A percentile compares a stretch with the other conserved stretches of the same genome.
Evolutionary conservation across 2,113 vertebrate genomes (phyloP).

Genomic region (Hyperopisus bebe): DNA sequence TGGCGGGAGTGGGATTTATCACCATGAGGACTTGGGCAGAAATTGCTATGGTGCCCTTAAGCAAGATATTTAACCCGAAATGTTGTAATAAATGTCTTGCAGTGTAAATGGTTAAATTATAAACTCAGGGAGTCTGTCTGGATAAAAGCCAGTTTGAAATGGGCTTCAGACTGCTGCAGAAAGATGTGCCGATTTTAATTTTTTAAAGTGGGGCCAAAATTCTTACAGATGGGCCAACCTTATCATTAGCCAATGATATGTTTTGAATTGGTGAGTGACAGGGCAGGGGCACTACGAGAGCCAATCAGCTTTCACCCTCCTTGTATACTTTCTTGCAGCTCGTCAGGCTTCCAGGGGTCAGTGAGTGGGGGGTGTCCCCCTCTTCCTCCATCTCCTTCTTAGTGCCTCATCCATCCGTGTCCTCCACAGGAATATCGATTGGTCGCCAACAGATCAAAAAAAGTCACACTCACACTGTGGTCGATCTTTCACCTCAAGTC

Average conservation of each 20-base stretch:
- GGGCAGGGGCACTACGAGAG: not conserved
- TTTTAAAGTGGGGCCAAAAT: not conserved
- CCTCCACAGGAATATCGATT: slow-evolving; percentile 39
- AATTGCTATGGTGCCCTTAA: not conserved
- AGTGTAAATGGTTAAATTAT: slow-evolving; percentile 4
- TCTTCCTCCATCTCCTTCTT: not conserved
- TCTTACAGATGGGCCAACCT: not conserved
- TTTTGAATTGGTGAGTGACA: not conserved
- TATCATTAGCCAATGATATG: not conserved
- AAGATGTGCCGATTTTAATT: too few relatives aligned
- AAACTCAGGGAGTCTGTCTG: not conserved
- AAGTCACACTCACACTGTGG: slow-evolving; percentile 36
- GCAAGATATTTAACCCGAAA: not conserved
- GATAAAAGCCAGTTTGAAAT: slow-evolving; percentile 8
- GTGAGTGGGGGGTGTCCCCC: not conserved
- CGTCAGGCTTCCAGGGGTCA: not conserved
- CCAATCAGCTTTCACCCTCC: not conserved
- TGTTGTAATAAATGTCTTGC: not conserved
- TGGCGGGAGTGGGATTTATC: not conserved
- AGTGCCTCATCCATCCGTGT: slow-evolving; percentile 37
- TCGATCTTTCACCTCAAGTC: slow-evolving; percentile 45
- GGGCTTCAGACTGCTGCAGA: not conserved
- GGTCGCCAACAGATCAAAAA: slow-evolving; percentile 37
- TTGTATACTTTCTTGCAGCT: not conserved
- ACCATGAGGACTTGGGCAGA: not conserved